Evolutionary conservation across 2,113 vertebrate genomes (phyloP), one percentile per base, ranked within the genome.

Genomic region (Eonycteris spelaea): DNA sequence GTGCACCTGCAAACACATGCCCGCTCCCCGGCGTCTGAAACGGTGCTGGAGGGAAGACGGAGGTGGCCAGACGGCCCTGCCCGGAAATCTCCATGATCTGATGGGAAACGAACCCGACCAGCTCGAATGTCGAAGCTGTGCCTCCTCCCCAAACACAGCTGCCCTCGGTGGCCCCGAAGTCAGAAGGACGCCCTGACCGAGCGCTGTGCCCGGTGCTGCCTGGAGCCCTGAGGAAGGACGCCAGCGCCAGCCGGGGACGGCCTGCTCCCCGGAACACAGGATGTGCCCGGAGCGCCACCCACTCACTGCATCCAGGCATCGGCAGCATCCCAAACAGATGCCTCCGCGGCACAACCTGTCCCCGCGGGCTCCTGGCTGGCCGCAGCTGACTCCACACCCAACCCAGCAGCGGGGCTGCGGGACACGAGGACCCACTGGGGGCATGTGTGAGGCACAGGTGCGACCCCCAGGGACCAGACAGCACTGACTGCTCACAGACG

Each of bases 241-340:
- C 45, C 35, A 38, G 7, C 12, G 18, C 35, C 48, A 33, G 61
- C 40, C 0, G 0, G 74, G 43, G 57, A 43, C 21, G 0, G 21
- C 53, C 15, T 53, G 73, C 86, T 83, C 51, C 74, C 77, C 14
- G 0, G 61, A 38, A 65, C 65, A 79, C 11, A 1, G n/a, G 0
- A 2, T n/a, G 57, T 35, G 86, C 74, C 91, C 80, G 16, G 1
- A 33, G 51, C 13, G 5, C 63, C 78, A 28, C 79, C 86, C 45
- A 70, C 90, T 82, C 86, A 7, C 83, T 2, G 35, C 68, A 78
- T 45, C 91, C 90, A 38, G n/a, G 16, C 35, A 1, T 6, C 70
- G 83, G 90, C 96, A 92, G 84, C 14, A 1, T 18, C 90, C 59
- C 94, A 65, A 74, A 74, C 86, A 84, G 83, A 97, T 63, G 51